Percentiles rank a stretch among this genome's conserved stretches.
phyloP scores from a whole-genome alignment of 2,888 invertebrate genomes.

The Yponomeuta cagnagella region DNA sequence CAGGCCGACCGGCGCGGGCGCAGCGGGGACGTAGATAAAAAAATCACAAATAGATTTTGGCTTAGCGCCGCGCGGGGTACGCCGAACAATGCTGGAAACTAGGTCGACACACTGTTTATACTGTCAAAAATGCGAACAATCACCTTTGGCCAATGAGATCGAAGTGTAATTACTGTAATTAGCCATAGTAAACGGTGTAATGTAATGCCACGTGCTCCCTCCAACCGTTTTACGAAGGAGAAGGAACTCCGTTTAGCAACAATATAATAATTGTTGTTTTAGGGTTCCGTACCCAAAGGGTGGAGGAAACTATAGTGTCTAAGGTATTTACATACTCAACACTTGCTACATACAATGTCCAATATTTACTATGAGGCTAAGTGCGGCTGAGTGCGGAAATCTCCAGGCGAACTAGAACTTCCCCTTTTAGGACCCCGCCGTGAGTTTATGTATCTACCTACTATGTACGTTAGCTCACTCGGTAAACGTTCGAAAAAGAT shows the following conservation, averaged over 20 bases:
- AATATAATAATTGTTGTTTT: too few relatives aligned
- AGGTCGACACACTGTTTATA: constrained; percentile 66
- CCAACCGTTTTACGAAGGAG: not conserved
- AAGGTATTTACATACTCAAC: too few relatives aligned
- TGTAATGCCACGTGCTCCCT: not conserved
- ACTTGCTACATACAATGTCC: too few relatives aligned
- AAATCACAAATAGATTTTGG: constrained; percentile 68
- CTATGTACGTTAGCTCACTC: too few relatives aligned
- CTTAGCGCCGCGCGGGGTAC: constrained; percentile 56
- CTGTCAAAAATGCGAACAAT: constrained; percentile 56
- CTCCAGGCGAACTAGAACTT: too few relatives aligned
- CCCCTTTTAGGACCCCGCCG: too few relatives aligned
- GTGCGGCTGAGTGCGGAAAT: too few relatives aligned
- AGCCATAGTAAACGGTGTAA: not conserved
- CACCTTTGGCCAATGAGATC: constrained; percentile 14
- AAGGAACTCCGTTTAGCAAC: not conserved
- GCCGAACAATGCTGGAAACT: constrained; percentile 65
- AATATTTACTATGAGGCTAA: too few relatives aligned
- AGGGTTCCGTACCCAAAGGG: too few relatives aligned
- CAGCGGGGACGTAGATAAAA: constrained; percentile 59
- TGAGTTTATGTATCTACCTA: too few relatives aligned
- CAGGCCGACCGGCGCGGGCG: constrained; percentile 30
- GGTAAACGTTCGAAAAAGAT: too few relatives aligned
- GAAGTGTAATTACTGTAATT: not conserved
- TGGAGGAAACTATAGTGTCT: too few relatives aligned